A percentile compares a stretch with the other conserved stretches of the same genome.
Evolutionary conservation across 2,797 vertebrate genomes (phyloP).

Genomic region (Pachyuromys duprasi): DNA sequence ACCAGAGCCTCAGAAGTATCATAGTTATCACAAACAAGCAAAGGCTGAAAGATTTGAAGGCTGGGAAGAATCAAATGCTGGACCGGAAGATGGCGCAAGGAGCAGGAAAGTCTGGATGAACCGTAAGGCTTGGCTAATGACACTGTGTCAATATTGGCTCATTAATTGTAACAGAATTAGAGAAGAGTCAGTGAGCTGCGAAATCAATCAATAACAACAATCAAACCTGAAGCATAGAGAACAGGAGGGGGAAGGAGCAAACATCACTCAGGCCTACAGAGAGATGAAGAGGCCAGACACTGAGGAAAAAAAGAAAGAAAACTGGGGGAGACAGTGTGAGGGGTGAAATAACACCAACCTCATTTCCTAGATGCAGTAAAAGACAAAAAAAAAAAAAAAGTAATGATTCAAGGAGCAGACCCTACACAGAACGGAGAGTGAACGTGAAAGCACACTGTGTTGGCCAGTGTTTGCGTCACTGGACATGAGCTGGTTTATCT

Average conservation of each 20-base stretch:
- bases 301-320: neutral
- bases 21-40: neutral
- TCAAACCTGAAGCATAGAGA: neutral
- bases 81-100: rapidly evolving
- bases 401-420: neutral
- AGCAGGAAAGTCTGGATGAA: neutral
- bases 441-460: neutral
- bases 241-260: neutral
- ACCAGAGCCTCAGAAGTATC: neutral
- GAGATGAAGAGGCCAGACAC: neutral
- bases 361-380: neutral
- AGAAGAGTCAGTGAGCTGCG: neutral
- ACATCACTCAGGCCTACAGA: rapidly evolving
- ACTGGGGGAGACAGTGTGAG: neutral
- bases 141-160: neutral
- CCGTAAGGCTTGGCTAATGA: neutral
- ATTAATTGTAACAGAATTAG: neutral
- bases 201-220: neutral
- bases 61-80: rapidly evolving
- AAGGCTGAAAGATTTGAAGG: neutral
- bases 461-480: neutral
- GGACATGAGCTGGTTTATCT: neutral
- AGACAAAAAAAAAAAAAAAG: neutral
- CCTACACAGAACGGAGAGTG: neutral
- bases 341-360: neutral